Base-by-base conservation (phyloP, 2,113 vertebrate genomes). In the Boleophthalmus pectinirostris region DNA sequence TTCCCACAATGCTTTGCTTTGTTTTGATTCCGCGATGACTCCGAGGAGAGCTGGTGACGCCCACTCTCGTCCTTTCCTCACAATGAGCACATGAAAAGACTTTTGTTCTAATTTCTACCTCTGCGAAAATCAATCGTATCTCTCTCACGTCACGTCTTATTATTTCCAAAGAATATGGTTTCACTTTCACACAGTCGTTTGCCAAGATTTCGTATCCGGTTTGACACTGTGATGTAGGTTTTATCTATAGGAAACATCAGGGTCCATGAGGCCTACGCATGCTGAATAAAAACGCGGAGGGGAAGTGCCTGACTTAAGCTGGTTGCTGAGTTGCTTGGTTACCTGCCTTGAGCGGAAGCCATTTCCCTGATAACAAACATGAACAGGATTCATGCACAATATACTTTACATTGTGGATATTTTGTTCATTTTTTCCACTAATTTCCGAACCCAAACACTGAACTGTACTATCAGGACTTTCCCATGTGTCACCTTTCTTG, bases 291-390 rank as follows among this genome's bases (percentile, higher is more conserved):
- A 86, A 87, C 10, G 70, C 57, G 73, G 46, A 76, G 70, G 53
- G 79, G 74, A 85, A 86, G 76, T 78, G 66, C 61, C 80, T 79
- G 29, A 80, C 78, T 77, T 81, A 45, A 71, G 80, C 81, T 77
- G 68, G 82, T 74, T 78, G 75, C 81, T 64, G 49, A 58, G 87
- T 90, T 92, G 88, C 87, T 70, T 87, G 73, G 88, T 84, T 86
- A 89, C 84, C 69, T 75, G 83, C 73, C 63, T 78, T 87, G 56
- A 77, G 74, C 68, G 69, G 57, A 83, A 72, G 82, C 70, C 72
- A 83, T 85, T 77, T 72, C 47, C 73, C 58, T 66, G 56, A 73
- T 82, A 79, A 82, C 77, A 69, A 68, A 63, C 57, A 74, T 77
- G 73, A 80, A 45, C 72, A 75, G 46, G 73, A 77, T 84, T 49